Evolutionary conservation across 2,888 invertebrate species (phyloP), one percentile per base, ranked within the genome.

Genomic region (Phyllotreta striolata): DNA sequence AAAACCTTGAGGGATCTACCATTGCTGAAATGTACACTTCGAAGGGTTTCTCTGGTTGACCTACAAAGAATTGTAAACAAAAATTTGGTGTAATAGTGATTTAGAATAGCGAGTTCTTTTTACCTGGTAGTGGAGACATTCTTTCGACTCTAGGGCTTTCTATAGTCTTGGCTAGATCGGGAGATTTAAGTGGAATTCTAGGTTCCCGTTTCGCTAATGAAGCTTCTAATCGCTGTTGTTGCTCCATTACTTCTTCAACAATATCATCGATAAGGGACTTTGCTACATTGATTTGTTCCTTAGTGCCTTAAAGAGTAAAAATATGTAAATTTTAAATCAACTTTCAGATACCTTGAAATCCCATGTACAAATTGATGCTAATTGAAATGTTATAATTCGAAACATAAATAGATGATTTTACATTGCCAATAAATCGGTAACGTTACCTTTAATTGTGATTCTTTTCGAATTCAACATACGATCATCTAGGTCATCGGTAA

Each of bases 11-110:
- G 0, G 95, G 95, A 35, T 89, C 89, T 9, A 91, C 90, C 67
- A 93, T 88, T 0, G 95, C 93, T 0, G 94, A 93, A 3, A 96
- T 91, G 81, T 91, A 95, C 10, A 95, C 92, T 77, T 95, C 91
- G 77, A 93, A 87, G 12, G 87, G 86, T 0, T 89, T 86, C 64
- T 89, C 88, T 40, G 76, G 68, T 67, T 80, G 78, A 10, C 80
- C 80, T 79, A 64, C 3, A 37, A 52, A 24, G 4, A 24, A 24
- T 24, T 24, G 57, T 35, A 35, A 24, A 49, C 44, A 40, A n/a
- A 51, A 40, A 59, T 59, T 39, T 3, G 3, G 10, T 44, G 14
- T 10, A 44, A n/a, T n/a, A n/a, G n/a, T 8, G 14, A 7, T 14
- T 7, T 44, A 7, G 14, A 5, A 13, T 6, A 3, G 3, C 6